Base-by-base conservation (phyloP, 2,888 invertebrate genomes). In the Ferrisia virgata region DNA sequence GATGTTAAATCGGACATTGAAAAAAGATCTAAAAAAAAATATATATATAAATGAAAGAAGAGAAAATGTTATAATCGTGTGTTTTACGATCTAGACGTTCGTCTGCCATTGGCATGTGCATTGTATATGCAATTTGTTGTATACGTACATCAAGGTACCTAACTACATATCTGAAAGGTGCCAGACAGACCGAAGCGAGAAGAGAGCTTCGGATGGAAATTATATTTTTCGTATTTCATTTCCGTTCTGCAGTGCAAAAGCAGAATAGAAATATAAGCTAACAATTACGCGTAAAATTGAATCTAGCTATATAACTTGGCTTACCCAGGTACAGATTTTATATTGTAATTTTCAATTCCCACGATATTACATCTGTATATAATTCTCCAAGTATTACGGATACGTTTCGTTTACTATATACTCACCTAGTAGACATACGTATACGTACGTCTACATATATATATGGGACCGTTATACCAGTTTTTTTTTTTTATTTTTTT, bases 381-480 rank as follows among this genome's bases (percentile, higher is more conserved):
- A 47, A 47, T 47, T 47, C 47, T 47, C 18, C 40, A 9, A 40
- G n/a, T n/a, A n/a, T n/a, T n/a, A n/a, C n/a, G n/a, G n/a, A n/a
- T n/a, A n/a, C n/a, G n/a, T n/a, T n/a, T n/a, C n/a, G n/a, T n/a
- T n/a, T n/a, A n/a, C n/a, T n/a, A n/a, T n/a, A n/a, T n/a, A n/a
- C n/a, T n/a, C n/a, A n/a, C n/a, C n/a, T n/a, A n/a, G n/a, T n/a
- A n/a, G n/a, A n/a, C n/a, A n/a, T n/a, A n/a, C n/a, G n/a, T 18
- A n/a, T 47, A 47, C 13, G 15, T 43, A 43, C 15, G 15, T 15
- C 43, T 47, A 47, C 18, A 47, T 18, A n/a, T 47, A n/a, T 47
- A 18, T 47, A 18, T 47, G 39, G 28, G 18, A 81, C 81, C 81
- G 81, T 81, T 81, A 81, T 81, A 81, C 81, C 53, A 58, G 81